Evolutionary conservation across 1,140 invertebrate genomes (phyloP), one percentile per base, ranked within the genome.

Genomic region (Sycobia sp.): DNA sequence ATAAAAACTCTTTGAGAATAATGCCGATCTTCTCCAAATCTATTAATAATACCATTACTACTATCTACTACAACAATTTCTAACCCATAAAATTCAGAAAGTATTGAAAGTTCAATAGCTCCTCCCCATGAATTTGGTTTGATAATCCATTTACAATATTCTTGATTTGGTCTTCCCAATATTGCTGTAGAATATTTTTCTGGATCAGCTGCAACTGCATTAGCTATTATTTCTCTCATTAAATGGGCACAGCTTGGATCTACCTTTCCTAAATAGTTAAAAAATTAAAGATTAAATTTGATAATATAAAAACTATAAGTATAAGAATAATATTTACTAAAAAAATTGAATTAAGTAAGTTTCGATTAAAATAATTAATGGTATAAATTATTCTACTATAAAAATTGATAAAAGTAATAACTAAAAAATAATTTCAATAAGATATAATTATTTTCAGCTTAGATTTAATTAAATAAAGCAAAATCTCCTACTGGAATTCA

Each of bases 41-140:
- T 87, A 76, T 96, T 95, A 32, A 97, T 91, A 61, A 93, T 90
- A 27, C 88, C 89, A 81, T 93, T 93, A 64, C 95, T 87, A 38
- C 93, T 95, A 76, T 98, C 93, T 4, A 97, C 90, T 8, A 97
- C 95, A 69, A 90, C 94, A 79, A 98, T 97, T 85, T 98, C 95
- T 64, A 96, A 80, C 38, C 90, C 89, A 82, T 93, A 97, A 80
- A 91, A 91, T 71, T 89, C 87, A 4, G 92, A 91, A n/a, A 98
- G 80, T 61, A 98, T 93, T 3, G 94, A 83, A 4, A 95, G 83
- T 84, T 98, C 96, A 69, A 98, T 98, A 43, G 92, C 95, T 69
- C 96, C 96, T 64, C 96, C 96, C 96, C 96, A 98, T 0, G 94
- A 90, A 63, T 89, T 90, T 1, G 89, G 83, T 68, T 89, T 88